Conservation (phyloP, 2,888 invertebrate genomes). For the Drosophila emarginata region DNA sequence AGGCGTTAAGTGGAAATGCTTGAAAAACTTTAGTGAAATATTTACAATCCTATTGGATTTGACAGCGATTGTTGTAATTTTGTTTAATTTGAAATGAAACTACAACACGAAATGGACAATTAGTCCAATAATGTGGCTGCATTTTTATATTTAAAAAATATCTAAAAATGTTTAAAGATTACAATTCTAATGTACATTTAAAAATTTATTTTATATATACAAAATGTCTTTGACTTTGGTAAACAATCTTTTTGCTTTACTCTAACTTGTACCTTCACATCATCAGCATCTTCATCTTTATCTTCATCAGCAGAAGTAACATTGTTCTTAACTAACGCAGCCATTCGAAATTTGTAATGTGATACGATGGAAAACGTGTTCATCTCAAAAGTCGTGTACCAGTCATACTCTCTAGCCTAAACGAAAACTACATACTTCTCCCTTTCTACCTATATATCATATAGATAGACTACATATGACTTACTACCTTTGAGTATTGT, state of each 20-base stretch:
- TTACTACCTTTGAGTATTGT: conserved; percentile 38
- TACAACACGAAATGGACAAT: background rate
- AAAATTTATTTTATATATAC: too few species aligned
- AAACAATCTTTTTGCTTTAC: background rate
- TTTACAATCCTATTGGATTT: background rate
- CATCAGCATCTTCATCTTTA: background rate
- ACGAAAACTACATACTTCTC: conserved; percentile 9
- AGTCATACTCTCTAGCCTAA: background rate
- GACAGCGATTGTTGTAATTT: too few species aligned
- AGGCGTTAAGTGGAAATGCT: background rate
- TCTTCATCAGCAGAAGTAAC: conserved; percentile 23
- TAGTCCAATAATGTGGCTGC: background rate
- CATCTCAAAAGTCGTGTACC: conserved; percentile 64
- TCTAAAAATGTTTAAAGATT: background rate
- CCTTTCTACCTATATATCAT: background rate
- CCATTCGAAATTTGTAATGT: conserved; percentile 77
- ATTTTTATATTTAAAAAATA: background rate
- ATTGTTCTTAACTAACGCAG: conserved; percentile 46
- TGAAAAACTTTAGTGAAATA: background rate
- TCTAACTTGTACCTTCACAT: background rate
- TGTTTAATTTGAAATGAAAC: background rate
- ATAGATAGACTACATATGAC: conserved; percentile 22
- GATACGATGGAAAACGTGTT: conserved; percentile 70
- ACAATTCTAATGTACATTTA: too few species aligned
- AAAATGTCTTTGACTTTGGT: background rate